Evolutionary conservation across 37 sponge, comb jelly and placozoan species (phyloP), one percentile per base, ranked within the genome.

Genomic region (Diacarnus erythraeanus): DNA sequence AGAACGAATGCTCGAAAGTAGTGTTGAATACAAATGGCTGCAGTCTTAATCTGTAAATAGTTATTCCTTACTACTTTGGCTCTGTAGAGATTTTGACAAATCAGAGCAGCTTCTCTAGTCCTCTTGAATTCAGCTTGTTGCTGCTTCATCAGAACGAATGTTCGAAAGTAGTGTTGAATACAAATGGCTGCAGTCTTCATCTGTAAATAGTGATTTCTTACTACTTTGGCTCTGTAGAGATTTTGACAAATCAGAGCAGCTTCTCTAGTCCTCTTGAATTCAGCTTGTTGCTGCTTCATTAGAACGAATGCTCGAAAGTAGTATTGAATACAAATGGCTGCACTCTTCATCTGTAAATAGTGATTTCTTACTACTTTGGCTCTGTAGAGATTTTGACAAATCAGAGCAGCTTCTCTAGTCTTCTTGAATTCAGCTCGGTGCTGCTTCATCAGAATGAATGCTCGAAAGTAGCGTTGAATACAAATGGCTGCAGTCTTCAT

Each of bases 281-380:
- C 22, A 25, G 42, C 65, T n/a, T 58, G 77, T 40, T 73, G 81
- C 65, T 25, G 18, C 37, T 61, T 71, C 36, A 77, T 75, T 2
- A 54, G 38, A 33, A 80, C 25, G 54, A 26, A 76, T 0, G 72
- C 75, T 60, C 86, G 76, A 21, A 34, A 25, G 27, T 64, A 51
- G 8, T 66, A 8, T 43, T 90, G 91, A 38, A 85, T 82, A 17
- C 21, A 30, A 43, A 74, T 42, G 71, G 85, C 85, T 41, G 88
- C 77, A 35, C 3, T 29, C 27, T 60, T 76, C 61, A 60, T 25
- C 38, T 57, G 25, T 8, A 27, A 8, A 56, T 39, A 71, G 47
- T 47, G 63, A 43, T 31, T 76, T n/a, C 18, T 76, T 33, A 33
- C 54, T 1, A 30, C 33, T 22, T 74, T 38, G 2, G 66, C 66